Conservation (phyloP, 2,113 vertebrate species). For the Catharus bicknelli region DNA sequence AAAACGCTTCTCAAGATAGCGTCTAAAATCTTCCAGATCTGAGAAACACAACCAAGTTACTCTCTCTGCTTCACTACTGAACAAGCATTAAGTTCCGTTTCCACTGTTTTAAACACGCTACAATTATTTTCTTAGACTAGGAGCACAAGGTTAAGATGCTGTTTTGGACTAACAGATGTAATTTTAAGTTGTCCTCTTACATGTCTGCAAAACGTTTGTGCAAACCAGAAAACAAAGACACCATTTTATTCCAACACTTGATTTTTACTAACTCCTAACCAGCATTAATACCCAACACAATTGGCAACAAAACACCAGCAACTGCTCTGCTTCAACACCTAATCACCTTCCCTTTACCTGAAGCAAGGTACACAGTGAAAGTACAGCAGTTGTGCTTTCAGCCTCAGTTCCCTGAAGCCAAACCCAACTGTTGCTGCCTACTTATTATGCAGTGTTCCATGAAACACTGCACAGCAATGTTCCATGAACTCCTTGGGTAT, state of each 20-base stretch:
- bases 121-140: neutral
- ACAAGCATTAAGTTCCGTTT: neutral
- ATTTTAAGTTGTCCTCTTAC: neutral
- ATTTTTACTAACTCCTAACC: neutral
- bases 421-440: neutral
- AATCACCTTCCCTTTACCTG: neutral
- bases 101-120: fast-evolving
- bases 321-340: neutral
- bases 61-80: neutral
- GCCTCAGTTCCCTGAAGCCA: neutral
- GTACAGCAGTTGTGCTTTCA: neutral
- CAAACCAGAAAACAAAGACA: neutral
- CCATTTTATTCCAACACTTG: neutral
- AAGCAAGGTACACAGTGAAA: neutral
- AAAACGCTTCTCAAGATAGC: slow-evolving; percentile 93
- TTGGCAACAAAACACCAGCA: neutral
- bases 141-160: neutral
- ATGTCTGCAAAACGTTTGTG: neutral
- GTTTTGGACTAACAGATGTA: neutral
- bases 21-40: slow-evolving; percentile 93
- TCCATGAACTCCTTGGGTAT: neutral
- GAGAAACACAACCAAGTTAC: neutral
- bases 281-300: neutral
- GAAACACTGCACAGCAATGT: neutral
- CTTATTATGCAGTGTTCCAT: neutral